Evolutionary conservation across 2,113 vertebrate genomes (phyloP).

Genomic region (Hyperoodon ampullatus): DNA sequence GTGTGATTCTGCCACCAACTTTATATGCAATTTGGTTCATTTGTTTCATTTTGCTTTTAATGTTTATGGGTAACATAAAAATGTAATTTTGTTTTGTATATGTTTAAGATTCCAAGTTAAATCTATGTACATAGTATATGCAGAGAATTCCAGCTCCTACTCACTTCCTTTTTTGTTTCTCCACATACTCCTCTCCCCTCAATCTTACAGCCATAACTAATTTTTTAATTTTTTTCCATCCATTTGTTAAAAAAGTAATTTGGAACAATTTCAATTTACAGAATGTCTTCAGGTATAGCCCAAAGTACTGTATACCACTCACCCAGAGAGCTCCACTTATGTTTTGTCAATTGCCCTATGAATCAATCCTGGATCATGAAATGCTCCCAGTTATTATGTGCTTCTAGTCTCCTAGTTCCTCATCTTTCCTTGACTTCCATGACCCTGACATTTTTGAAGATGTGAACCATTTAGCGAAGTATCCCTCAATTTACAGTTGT

Average conservation of each 20-base stretch:
- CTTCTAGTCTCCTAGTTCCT: background rate
- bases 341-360: background rate
- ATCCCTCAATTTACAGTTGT: background rate
- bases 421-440: background rate
- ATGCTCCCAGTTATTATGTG: background rate
- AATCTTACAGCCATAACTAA: background rate
- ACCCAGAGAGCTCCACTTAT: background rate
- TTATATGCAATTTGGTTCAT: background rate
- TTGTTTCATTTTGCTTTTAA: conserved; percentile 16
- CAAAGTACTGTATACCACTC: background rate
- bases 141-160: background rate
- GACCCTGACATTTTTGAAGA: background rate
- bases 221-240: background rate
- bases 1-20: background rate
- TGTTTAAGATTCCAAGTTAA: background rate
- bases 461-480: background rate
- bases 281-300: background rate
- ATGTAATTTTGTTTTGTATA: background rate
- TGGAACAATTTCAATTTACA: background rate
- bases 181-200: accelerated
- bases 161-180: background rate
- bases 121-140: background rate
- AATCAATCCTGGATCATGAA: background rate
- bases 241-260: background rate
- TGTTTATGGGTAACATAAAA: background rate